These are phyloP conservation scores for Simalia tracyae DNA, from an alignment of 2,797 vertebrate genomes.

Conservation along the genomic window DNA sequence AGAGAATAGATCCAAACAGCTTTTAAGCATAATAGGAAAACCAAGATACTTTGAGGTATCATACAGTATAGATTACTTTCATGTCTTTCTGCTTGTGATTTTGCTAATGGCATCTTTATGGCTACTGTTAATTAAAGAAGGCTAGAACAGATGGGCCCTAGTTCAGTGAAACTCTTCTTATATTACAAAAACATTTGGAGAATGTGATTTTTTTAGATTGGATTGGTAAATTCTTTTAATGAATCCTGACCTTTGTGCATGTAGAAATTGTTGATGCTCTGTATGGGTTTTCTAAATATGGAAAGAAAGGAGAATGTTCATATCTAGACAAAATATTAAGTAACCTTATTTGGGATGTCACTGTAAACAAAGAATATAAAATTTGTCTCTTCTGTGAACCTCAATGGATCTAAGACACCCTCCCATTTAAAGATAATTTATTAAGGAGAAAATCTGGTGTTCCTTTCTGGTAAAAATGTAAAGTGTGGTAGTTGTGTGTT, in stretches of 20 bases:
- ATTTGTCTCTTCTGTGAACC: neutral
- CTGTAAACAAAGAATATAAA: neutral
- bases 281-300: neutral
- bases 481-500: neutral
- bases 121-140: neutral
- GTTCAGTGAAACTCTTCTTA: neutral
- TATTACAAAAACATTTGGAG: neutral
- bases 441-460: neutral
- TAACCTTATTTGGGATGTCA: neutral
- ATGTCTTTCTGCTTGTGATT: neutral
- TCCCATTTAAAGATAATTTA: neutral
- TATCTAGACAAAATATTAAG: neutral
- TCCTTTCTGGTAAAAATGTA: neutral
- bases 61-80: neutral
- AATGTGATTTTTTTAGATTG: neutral
- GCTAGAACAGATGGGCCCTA: neutral
- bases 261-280: neutral
- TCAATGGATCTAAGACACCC: neutral
- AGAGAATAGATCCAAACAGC: too few species aligned
- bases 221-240: neutral
- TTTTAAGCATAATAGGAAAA: neutral
- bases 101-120: neutral
- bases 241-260: neutral
- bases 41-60: neutral
- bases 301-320: neutral